A percentile compares a stretch with the other conserved stretches of the same genome.
Evolutionary conservation across 2,797 vertebrate genomes (phyloP).

Genomic region (Eulemur mongoz): DNA sequence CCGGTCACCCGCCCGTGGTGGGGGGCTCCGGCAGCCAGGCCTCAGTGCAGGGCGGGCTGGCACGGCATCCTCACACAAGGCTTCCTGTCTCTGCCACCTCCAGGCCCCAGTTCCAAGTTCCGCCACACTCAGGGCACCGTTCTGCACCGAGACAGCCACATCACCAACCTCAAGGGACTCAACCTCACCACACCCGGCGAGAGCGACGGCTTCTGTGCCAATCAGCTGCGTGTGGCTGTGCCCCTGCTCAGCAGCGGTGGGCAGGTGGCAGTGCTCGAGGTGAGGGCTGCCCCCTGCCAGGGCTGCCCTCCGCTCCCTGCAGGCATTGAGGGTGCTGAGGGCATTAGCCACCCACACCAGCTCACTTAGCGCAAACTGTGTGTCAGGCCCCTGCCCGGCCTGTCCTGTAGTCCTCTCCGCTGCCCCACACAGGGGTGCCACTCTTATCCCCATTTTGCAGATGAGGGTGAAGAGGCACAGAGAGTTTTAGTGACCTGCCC

Average conservation of each 20-base stretch:
- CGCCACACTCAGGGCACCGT: constrained; percentile 92
- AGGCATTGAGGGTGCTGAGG: not conserved
- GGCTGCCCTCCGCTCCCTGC: not conserved
- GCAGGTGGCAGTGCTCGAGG: constrained; percentile 95
- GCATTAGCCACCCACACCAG: not conserved
- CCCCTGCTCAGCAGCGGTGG: constrained; percentile 93
- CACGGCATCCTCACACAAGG: not conserved
- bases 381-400: not conserved
- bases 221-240: constrained; percentile 88
- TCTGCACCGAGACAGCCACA: constrained; percentile 93
- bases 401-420: not conserved
- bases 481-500: constrained; percentile 16
- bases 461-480: constrained; percentile 39
- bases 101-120: constrained; percentile 95
- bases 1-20: not conserved
- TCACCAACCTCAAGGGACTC: constrained; percentile 94
- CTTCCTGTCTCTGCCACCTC: not conserved
- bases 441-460: constrained; percentile 44
- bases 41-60: rapidly evolving
- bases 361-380: not conserved
- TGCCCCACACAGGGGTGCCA: not conserved
- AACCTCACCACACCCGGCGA: constrained; percentile 97
- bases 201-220: constrained; percentile 93
- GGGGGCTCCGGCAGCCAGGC: constrained; percentile 77
- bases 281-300: constrained; percentile 61